Evolutionary conservation across 1,140 invertebrate species (phyloP).

Genomic region (Gryllus bimaculatus): DNA sequence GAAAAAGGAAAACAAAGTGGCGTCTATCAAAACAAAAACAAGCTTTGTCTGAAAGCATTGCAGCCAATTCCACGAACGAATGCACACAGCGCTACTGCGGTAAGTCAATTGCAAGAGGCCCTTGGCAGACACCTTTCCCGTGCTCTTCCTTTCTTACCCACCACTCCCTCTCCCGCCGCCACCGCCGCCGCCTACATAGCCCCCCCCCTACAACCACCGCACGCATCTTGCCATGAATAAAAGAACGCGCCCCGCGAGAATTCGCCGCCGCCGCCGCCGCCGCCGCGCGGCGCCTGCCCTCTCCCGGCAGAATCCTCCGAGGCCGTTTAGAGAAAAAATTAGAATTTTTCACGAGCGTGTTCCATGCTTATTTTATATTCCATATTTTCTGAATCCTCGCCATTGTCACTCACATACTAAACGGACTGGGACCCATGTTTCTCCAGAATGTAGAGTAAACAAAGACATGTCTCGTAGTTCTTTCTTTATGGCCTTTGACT

Average conservation of each 20-base stretch:
- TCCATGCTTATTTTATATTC: background rate
- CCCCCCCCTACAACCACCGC: too few species aligned
- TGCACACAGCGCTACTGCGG: too few species aligned
- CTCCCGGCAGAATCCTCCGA: background rate
- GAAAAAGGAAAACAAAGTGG: too few species aligned
- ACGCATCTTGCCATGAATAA: background rate
- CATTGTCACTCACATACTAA: background rate
- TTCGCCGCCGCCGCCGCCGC: background rate
- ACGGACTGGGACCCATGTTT: background rate
- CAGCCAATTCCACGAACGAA: too few species aligned
- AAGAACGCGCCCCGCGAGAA: background rate
- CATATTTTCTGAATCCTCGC: background rate
- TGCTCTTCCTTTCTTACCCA: background rate
- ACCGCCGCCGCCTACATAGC: background rate
- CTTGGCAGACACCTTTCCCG: too few species aligned
- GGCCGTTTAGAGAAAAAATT: background rate
- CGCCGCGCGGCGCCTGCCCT: too few species aligned
- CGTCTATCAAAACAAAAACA: too few species aligned
- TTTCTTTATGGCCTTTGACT: too few species aligned
- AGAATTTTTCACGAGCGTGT: background rate
- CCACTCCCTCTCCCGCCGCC: background rate
- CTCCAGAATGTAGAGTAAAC: background rate
- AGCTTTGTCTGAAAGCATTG: too few species aligned
- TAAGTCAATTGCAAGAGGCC: too few species aligned
- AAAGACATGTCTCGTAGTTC: too few species aligned